Conservation (phyloP, 2,888 invertebrate species). For the Lamellibrachia satsuma region DNA sequence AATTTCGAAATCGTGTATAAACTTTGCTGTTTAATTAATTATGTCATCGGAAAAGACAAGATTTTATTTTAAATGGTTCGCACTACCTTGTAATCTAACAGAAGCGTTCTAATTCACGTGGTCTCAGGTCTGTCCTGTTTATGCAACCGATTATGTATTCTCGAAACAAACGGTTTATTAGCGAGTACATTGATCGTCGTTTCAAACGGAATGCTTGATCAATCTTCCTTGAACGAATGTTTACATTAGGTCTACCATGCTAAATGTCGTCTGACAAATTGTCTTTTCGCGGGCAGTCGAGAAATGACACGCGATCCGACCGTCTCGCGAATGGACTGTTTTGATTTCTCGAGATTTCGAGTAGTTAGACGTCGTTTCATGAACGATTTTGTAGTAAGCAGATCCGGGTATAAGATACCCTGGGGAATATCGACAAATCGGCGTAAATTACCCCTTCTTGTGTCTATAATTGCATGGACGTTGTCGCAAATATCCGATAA, state of each 20-base stretch:
- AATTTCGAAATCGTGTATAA: background rate
- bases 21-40: background rate
- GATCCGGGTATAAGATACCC: background rate
- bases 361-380: background rate
- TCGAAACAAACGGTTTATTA: background rate
- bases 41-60: background rate
- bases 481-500: background rate
- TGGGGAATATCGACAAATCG: background rate
- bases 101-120: background rate
- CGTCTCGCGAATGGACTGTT: background rate
- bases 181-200: background rate
- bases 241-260: background rate
- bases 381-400: background rate
- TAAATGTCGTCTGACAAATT: conserved; percentile 11
- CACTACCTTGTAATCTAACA: background rate
- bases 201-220: background rate
- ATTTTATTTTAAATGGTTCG: background rate
- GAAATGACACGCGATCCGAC: background rate
- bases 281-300: background rate
- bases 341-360: background rate
- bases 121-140: background rate
- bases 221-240: background rate
- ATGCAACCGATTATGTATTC: background rate
- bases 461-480: background rate
- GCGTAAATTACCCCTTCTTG: conserved; percentile 13